Base-by-base conservation (phyloP, 2,797 vertebrate species). In the Enoplosus armatus region DNA sequence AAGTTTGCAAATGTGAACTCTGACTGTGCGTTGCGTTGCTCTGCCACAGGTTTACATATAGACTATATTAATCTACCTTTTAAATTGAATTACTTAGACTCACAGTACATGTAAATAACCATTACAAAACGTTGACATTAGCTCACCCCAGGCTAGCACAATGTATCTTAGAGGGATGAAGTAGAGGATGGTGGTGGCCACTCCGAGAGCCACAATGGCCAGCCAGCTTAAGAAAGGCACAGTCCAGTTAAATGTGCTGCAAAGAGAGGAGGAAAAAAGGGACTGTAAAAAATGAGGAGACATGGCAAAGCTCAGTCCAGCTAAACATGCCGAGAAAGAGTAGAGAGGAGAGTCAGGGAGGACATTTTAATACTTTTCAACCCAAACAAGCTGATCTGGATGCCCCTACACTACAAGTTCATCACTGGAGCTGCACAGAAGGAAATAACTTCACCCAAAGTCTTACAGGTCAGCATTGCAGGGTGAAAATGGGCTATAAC, bases 151-250 rank as follows among this genome's bases (percentile, higher is more conserved):
- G 90, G 96, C 94, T 92, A 99, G 95, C 89, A 99, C 95, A 80
- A 99, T 97, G 92, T 98, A 99, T 95, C 98, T 94, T 75, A 99
- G 95, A n/a, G 98, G 98, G 89, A 99, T 95, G 94, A 97, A 98
- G 95, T 98, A 99, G 75, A 99, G 87, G 87, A 96, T 76, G 61
- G 95, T 5, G n/a, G 97, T 99, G 91, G 96, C 95, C 65, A 95
- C 79, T 70, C 94, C 96, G 6, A 99, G 94, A 61, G 96, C 95
- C 85, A 97, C 94, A 9, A 99, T 97, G 68, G 96, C 97, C 94
- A 99, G 93, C 96, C 97, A 99, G 94, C 97, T 99, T 92, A 99
- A 94, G 94, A 99, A 99, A 83, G 98, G 98, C 91, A 99, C 96
- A 12, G 98, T 99, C 98, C 98, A 99, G 94, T 98, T 99, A 95